These are phyloP conservation scores for Chrysomela aeneicollis DNA, from an alignment of 2,888 invertebrate genomes.

Conservation along the genomic window DNA sequence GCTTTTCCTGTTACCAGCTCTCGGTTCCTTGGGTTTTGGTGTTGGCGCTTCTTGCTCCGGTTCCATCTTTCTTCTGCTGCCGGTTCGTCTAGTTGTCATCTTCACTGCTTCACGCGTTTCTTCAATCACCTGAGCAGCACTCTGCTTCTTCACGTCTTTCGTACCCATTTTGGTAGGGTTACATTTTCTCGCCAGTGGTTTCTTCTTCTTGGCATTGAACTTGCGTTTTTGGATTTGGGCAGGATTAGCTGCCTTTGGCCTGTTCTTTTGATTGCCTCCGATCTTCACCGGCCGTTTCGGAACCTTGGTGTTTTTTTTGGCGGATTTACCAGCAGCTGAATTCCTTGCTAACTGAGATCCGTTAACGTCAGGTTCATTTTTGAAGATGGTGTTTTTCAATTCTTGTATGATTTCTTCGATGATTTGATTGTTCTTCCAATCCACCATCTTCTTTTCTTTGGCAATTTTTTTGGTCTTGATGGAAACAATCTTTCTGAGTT, in stretches of 20 bases:
- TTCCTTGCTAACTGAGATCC: background rate
- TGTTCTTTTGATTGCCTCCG: background rate
- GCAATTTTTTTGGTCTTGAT: conserved; percentile 1
- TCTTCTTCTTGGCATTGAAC: background rate
- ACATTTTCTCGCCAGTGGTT: background rate
- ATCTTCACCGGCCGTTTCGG: background rate
- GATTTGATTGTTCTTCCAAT: conserved; percentile 26
- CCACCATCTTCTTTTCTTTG: conserved; percentile 2
- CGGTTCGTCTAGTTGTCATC: background rate
- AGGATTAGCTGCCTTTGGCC: conserved; percentile 4
- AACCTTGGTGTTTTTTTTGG: background rate
- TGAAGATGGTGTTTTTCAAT: conserved; percentile 28
- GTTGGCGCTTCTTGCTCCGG: background rate
- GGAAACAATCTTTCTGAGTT: conserved; percentile 14
- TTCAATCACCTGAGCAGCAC: background rate
- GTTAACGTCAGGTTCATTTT: background rate
- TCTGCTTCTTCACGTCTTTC: background rate
- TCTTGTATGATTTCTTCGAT: conserved; percentile 32
- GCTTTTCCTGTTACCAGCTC: background rate
- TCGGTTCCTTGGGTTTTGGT: background rate
- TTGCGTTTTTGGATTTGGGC: background rate
- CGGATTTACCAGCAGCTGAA: background rate
- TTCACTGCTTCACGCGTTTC: background rate
- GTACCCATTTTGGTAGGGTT: background rate
- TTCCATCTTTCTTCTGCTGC: background rate